phyloP scores from a whole-genome alignment of 1,140 invertebrate genomes.

The Rhyzopertha dominica region DNA sequence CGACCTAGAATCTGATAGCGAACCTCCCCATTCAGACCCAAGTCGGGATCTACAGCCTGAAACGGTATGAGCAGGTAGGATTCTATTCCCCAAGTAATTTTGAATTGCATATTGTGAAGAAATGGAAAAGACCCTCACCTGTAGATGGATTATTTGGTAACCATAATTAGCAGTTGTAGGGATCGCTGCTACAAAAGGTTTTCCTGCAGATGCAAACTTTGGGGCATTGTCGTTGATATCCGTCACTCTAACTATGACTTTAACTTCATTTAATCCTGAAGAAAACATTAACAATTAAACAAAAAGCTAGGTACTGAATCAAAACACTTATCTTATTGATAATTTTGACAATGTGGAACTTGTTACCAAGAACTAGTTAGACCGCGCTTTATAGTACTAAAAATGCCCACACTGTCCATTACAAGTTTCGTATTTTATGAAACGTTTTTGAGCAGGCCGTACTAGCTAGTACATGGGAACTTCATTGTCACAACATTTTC shows the following conservation, averaged over 20 bases:
- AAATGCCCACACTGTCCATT: no score
- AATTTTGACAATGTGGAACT: no score
- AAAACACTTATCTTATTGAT: no score
- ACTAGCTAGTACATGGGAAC: no score
- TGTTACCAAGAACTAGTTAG: no score
- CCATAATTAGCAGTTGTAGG: slow-evolving; percentile 73
- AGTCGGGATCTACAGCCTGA: slow-evolving; percentile 68
- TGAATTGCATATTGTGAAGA: background rate
- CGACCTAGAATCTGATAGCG: slow-evolving; percentile 74
- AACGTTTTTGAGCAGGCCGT: no score
- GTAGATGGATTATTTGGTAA: slow-evolving; percentile 67
- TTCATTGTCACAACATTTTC: no score
- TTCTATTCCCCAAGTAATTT: slow-evolving; percentile 1
- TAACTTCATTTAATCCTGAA: slow-evolving; percentile 57
- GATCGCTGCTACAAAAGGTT: slow-evolving; percentile 72
- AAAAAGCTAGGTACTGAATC: no score
- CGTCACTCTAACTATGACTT: slow-evolving; percentile 66
- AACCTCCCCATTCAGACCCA: slow-evolving; percentile 70
- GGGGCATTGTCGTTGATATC: slow-evolving; percentile 81
- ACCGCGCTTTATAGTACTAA: no score
- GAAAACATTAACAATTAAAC: no score
- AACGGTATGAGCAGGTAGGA: slow-evolving; percentile 13
- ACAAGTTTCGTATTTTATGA: no score
- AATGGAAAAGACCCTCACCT: slow-evolving; percentile 47
- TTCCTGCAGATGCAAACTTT: slow-evolving; percentile 62